Evolutionary conservation across 2,888 invertebrate species (phyloP).

Genomic region (Heliconius hortense): DNA sequence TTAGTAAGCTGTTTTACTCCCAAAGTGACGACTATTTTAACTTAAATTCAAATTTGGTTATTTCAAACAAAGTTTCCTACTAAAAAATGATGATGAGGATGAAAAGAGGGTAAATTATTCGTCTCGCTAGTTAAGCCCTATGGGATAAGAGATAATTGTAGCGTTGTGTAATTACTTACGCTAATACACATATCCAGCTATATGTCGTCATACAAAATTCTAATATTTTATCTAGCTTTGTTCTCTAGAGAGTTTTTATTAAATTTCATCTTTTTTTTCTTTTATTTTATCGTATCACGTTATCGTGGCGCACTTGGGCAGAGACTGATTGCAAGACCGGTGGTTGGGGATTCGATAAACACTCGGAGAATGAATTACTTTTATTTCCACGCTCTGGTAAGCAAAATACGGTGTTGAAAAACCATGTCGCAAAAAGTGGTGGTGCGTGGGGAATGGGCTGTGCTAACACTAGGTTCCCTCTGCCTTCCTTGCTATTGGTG

Average conservation of each 20-base stretch:
- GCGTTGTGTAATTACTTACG: slow-evolving; percentile 13
- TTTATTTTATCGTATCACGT: neutral
- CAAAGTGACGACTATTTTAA: neutral
- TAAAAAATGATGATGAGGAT: slow-evolving; percentile 5
- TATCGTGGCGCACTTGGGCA: neutral
- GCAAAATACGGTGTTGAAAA: neutral
- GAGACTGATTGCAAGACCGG: neutral
- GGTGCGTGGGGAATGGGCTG: too few species aligned
- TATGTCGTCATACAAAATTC: neutral
- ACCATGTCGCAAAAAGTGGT: too few species aligned
- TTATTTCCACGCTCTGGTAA: neutral
- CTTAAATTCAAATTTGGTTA: neutral
- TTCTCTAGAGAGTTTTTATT: neutral
- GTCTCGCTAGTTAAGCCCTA: slow-evolving; percentile 10
- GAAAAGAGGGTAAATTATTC: slow-evolving; percentile 21
- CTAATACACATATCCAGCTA: neutral
- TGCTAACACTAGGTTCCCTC: too few species aligned
- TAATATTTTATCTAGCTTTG: neutral
- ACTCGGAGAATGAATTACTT: neutral
- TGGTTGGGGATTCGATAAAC: neutral
- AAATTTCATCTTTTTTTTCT: neutral
- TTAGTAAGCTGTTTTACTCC: neutral
- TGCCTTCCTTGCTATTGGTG: too few species aligned
- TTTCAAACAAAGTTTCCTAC: neutral
- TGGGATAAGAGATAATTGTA: slow-evolving; percentile 12